Evolutionary conservation across 2,113 vertebrate species (phyloP).

Genomic region (Pyxicephalus adspersus): DNA sequence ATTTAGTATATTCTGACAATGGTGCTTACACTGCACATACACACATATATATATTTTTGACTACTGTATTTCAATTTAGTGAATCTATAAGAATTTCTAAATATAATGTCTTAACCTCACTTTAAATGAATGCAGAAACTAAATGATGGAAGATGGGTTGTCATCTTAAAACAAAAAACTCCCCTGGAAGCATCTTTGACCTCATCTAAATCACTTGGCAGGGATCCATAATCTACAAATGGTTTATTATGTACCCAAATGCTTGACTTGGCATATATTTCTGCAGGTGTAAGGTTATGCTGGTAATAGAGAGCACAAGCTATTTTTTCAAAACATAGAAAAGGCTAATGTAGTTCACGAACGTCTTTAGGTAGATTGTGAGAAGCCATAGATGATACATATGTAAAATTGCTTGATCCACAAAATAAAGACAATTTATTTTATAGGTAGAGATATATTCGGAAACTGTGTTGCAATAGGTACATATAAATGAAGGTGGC

Average conservation of each 20-base stretch:
- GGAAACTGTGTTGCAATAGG: no score
- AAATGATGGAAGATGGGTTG: conserved; percentile 6
- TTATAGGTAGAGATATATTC: no score
- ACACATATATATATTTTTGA: conserved; percentile 3
- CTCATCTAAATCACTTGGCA: neutral
- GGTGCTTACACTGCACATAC: no score
- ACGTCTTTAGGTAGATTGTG: neutral
- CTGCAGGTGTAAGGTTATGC: neutral
- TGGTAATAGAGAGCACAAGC: conserved; percentile 1
- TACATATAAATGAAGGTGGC: no score
- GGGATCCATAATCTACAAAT: conserved; percentile 8
- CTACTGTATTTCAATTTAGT: neutral
- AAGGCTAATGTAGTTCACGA: neutral
- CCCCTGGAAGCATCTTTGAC: neutral
- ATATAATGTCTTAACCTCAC: neutral
- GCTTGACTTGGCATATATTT: neutral
- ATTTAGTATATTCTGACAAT: neutral
- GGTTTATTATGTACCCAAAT: conserved; percentile 19
- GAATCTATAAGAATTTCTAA: no score
- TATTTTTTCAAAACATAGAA: neutral
- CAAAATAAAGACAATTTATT: no score
- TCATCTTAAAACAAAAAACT: neutral
- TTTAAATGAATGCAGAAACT: neutral
- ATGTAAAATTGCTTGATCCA: no score
- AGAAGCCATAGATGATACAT: neutral